These are phyloP conservation scores for Holacanthella duospinosa DNA, from an alignment of 2,888 invertebrate species.

Conservation along the genomic window DNA sequence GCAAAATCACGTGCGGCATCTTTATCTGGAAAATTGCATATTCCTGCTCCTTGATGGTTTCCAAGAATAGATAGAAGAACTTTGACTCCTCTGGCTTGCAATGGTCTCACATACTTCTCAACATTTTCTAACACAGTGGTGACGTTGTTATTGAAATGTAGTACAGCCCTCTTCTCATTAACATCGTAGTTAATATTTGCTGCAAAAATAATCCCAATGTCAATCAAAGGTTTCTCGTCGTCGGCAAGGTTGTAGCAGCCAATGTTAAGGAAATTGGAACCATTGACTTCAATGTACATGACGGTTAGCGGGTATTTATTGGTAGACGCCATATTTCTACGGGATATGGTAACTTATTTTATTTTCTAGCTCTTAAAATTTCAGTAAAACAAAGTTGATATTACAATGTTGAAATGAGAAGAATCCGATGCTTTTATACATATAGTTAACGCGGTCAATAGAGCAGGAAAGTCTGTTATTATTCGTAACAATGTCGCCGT, in stretches of 20 bases:
- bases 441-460: too few species aligned
- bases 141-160: conserved; percentile 10
- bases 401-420: too few species aligned
- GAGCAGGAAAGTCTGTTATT: too few species aligned
- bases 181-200: conserved; percentile 16
- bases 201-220: conserved; percentile 18
- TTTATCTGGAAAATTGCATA: conserved; percentile 11
- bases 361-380: too few species aligned
- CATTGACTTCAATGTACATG: conserved; percentile 18
- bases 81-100: conserved; percentile 15
- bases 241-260: conserved; percentile 11
- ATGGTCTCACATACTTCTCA: conserved; percentile 9
- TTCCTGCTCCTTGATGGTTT: conserved; percentile 16
- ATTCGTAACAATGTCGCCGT: too few species aligned
- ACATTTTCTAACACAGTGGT: conserved; percentile 3
- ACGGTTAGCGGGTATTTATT: conserved; percentile 5
- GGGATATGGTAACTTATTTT: too few species aligned
- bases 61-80: conserved; percentile 16
- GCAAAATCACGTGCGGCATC: conserved; percentile 15
- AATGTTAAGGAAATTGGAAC: conserved; percentile 11
- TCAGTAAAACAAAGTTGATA: too few species aligned
- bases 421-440: too few species aligned
- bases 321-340: not conserved
- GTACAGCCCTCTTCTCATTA: not conserved
- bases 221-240: conserved; percentile 8